A percentile compares a stretch with the other conserved stretches of the same genome.
Evolutionary conservation across 1,140 invertebrate species (phyloP).

Genomic region (Drosophila bifasciata): DNA sequence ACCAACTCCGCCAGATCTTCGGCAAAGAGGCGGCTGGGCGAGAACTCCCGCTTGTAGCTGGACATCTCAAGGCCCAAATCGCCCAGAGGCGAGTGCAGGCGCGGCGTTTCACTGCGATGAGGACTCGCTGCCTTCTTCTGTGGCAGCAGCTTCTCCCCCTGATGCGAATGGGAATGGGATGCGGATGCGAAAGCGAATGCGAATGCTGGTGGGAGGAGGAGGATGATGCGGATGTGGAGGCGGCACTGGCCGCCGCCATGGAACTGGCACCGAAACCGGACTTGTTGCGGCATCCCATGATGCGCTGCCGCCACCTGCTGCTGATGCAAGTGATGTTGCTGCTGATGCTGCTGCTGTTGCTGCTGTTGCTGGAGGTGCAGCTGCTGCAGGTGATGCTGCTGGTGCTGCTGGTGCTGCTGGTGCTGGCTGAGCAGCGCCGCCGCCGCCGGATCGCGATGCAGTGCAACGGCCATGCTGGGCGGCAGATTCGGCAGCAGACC

Average conservation of each 20-base stretch:
- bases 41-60: slow-evolving; percentile 87
- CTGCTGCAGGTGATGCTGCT: slow-evolving; percentile 80
- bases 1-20: slow-evolving; percentile 85
- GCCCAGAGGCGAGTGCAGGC: slow-evolving; percentile 85
- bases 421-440: slow-evolving; percentile 85
- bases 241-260: slow-evolving; percentile 36
- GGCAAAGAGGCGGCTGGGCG: slow-evolving; percentile 87
- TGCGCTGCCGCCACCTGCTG: slow-evolving; percentile 79
- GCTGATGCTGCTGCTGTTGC: slow-evolving; percentile 67
- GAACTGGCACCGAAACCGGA: slow-evolving; percentile 73
- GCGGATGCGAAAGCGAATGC: slow-evolving; percentile 32
- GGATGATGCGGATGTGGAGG: slow-evolving; percentile 18
- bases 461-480: slow-evolving; percentile 79
- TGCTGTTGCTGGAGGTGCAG: slow-evolving; percentile 65
- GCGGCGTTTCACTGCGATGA: slow-evolving; percentile 85
- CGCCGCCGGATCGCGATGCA: slow-evolving; percentile 80
- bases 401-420: slow-evolving; percentile 78
- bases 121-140: slow-evolving; percentile 85
- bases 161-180: slow-evolving; percentile 8
- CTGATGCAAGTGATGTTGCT: slow-evolving; percentile 67
- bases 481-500: slow-evolving; percentile 73
- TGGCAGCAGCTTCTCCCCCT: slow-evolving; percentile 44
- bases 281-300: slow-evolving; percentile 55
- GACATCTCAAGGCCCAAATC: slow-evolving; percentile 88
- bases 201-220: slow-evolving; percentile 38